Evolutionary conservation across 2,888 invertebrate genomes (phyloP).

Genomic region (Pyrochroa serraticornis): DNA sequence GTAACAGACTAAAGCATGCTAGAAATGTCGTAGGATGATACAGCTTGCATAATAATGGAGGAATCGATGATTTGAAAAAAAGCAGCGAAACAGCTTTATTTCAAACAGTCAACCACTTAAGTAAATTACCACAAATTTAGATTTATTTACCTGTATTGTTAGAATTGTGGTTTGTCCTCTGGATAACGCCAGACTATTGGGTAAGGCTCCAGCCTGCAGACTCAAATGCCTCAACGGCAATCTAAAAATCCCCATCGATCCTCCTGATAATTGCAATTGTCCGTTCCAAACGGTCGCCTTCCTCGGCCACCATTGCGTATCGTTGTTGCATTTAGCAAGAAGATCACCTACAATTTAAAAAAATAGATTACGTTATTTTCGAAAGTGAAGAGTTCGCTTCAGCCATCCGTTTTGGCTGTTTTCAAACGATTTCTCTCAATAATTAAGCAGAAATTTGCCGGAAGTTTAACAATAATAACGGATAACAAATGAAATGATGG

Average conservation of each 20-base stretch:
- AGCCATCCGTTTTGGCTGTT: no score
- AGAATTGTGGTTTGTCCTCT: conserved; percentile 52
- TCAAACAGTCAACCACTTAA: not conserved
- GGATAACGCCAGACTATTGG: conserved; percentile 54
- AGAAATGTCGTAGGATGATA: conserved; percentile 41
- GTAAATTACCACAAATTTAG: not conserved
- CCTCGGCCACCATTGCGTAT: conserved; percentile 63
- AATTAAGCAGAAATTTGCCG: no score
- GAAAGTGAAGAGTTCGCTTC: conserved; percentile 1
- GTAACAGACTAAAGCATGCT: conserved; percentile 26
- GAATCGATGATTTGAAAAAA: not conserved
- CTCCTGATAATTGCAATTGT: conserved; percentile 57
- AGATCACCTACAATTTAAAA: conserved; percentile 54
- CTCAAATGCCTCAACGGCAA: conserved; percentile 55
- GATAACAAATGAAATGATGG: no score
- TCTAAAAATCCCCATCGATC: conserved; percentile 37
- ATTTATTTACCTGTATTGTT: conserved; percentile 52
- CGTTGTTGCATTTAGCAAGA: conserved; percentile 51
- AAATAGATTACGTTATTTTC: conserved; percentile 6
- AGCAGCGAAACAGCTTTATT: not conserved
- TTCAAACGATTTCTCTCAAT: no score
- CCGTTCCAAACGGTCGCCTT: conserved; percentile 64
- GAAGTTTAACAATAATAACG: no score
- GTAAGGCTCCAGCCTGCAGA: conserved; percentile 53
- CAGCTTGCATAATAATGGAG: conserved; percentile 35